phyloP scores from a whole-genome alignment of 1,140 invertebrate species.

The Diuraphis noxia region DNA sequence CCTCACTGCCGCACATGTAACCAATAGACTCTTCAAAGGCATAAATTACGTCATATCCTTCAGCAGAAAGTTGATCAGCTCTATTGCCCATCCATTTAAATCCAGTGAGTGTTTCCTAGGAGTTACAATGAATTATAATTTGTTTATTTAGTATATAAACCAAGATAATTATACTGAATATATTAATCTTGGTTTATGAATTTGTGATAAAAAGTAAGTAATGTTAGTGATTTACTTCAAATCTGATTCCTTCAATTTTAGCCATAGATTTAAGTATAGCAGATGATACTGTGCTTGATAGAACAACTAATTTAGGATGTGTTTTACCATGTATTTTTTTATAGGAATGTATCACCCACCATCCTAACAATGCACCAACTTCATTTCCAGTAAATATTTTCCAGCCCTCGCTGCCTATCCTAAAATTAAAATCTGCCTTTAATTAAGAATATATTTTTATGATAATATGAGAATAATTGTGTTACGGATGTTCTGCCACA shows the following conservation, averaged over 20 bases:
- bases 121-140: constrained; percentile 50
- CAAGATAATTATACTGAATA: background rate
- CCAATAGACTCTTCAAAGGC: constrained; percentile 95
- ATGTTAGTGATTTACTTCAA: constrained; percentile 65
- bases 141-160: background rate
- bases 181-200: background rate
- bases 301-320: constrained; percentile 60
- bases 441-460: background rate
- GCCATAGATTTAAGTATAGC: constrained; percentile 90
- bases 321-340: constrained; percentile 60
- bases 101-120: constrained; percentile 92
- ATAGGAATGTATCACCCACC: constrained; percentile 81
- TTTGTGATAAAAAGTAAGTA: background rate
- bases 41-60: constrained; percentile 81
- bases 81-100: constrained; percentile 99
- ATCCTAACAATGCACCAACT: constrained; percentile 90
- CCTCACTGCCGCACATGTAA: constrained; percentile 86
- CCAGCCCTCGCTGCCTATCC: constrained; percentile 68
- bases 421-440: background rate
- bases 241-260: constrained; percentile 79
- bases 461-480: background rate
- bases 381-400: constrained; percentile 96
- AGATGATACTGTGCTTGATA: constrained; percentile 93
- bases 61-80: constrained; percentile 69
- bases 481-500: constrained; percentile 74